These are phyloP conservation scores for Oryzias celebensis DNA, from an alignment of 2,113 vertebrate genomes.

Conservation along the genomic window DNA sequence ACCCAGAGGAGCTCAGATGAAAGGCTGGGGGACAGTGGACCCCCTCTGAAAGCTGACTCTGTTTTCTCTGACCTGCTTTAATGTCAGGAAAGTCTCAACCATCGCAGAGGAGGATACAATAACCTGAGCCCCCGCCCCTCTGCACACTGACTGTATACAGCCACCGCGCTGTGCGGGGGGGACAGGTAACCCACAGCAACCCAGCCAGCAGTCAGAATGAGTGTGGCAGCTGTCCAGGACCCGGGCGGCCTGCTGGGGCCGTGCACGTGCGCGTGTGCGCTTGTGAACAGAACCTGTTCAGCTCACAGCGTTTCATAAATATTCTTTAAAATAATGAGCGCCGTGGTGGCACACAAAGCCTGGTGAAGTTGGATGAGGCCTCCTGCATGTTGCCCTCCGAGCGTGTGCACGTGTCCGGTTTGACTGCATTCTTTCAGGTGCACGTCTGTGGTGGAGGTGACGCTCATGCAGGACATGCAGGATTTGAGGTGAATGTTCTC, in stretches of 20 bases:
- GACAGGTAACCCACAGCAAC: conserved; percentile 64
- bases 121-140: conserved; percentile 42
- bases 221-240: conserved; percentile 67
- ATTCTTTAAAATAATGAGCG: too few species aligned
- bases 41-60: conserved; percentile 69
- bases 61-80: conserved; percentile 62
- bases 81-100: conserved; percentile 68
- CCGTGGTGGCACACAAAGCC: too few species aligned
- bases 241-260: conserved; percentile 9
- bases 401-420: too few species aligned
- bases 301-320: neutral
- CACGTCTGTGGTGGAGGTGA: too few species aligned
- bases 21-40: conserved; percentile 36
- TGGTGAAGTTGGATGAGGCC: too few species aligned
- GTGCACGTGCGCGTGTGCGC: neutral
- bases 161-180: conserved; percentile 54
- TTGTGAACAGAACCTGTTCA: neutral
- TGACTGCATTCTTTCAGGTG: too few species aligned
- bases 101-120: conserved; percentile 61
- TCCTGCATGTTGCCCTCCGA: too few species aligned
- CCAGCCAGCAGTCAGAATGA: conserved; percentile 57
- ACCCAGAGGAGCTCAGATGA: too few species aligned
- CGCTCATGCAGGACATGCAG: too few species aligned
- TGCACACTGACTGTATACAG: conserved; percentile 33
- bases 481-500: too few species aligned